Base-by-base conservation (phyloP, 2,888 invertebrate species). In the Napeogenes sylphis region DNA sequence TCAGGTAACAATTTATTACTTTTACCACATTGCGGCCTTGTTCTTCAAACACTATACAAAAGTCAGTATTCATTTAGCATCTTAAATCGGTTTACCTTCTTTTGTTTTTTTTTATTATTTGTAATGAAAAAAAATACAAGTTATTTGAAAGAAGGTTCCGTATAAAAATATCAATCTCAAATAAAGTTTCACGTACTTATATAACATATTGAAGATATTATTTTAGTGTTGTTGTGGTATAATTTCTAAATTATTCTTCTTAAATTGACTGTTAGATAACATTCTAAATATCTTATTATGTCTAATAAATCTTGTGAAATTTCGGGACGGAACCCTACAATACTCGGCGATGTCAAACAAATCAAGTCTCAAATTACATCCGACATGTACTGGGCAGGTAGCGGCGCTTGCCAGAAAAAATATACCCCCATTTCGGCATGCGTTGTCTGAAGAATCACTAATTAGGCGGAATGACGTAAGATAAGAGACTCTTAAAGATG, bases 381-480 rank as follows among this genome's bases (percentile, higher is more conserved):
- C 45, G n/a, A 55, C 32, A 10, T 66, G 60, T 62, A 42, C 58
- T 64, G 66, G 46, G 56, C 64, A 66, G 66, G 66, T 66, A 66
- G 66, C 66, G 66, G 66, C 64, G 66, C 64, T 59, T 59, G 45
- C 3, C 63, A 64, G 57, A 55, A 59, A 64, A 55, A 46, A 51
- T 10, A 35, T 14, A 33, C 51, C 53, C n/a, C 32, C 54, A 57
- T 30, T 42, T 45, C 56, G 59, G 59, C 56, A 53, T 53, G 47
- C 47, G 56, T 32, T 35, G 42, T 51, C 32, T 60, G 58, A 66
- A 51, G 62, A 64, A 64, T 64, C 53, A 66, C 64, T 64, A 66
- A 66, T 66, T 66, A 64, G 59, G 55, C 60, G 64, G 55, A 64
- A 64, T 59, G 62, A 64, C 58, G 55, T 59, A 56, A 58, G 59